Percentiles rank a stretch among this genome's conserved stretches.
Conservation (phyloP, 1,140 invertebrate species). For the Zaprionus africanus region DNA sequence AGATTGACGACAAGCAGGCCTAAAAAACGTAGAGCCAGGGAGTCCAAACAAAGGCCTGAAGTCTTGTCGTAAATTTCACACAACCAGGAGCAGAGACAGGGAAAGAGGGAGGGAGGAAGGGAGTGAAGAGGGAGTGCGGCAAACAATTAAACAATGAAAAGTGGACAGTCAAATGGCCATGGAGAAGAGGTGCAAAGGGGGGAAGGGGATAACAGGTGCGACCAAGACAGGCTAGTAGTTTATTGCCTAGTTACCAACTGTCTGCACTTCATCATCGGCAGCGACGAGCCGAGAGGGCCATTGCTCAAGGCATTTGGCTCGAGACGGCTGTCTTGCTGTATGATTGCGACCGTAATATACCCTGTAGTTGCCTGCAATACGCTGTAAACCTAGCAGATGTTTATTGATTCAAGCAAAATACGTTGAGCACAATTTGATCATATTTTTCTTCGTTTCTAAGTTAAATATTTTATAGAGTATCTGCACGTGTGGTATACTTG, state of each 20-base stretch:
- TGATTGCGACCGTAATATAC: constrained; percentile 4
- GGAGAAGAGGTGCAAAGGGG: not conserved
- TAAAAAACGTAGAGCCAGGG: constrained; percentile 30
- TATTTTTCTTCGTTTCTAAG: no score
- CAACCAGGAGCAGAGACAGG: not conserved
- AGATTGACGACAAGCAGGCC: constrained; percentile 43
- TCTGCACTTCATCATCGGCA: constrained; percentile 52
- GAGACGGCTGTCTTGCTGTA: not conserved
- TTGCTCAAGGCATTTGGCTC: constrained; percentile 21
- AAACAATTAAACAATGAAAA: constrained; percentile 55
- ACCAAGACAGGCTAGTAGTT: constrained; percentile 33
- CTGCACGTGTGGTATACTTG: not conserved
- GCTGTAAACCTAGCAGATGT: no score
- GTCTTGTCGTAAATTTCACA: constrained; percentile 47
- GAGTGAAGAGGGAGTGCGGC: constrained; percentile 3
- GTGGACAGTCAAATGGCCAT: constrained; percentile 44
- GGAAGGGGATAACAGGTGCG: constrained; percentile 28
- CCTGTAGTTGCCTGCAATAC: not conserved
- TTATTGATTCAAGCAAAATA: no score
- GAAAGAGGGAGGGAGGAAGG: not conserved
- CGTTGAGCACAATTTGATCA: no score
- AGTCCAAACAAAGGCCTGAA: constrained; percentile 39
- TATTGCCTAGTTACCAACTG: constrained; percentile 47
- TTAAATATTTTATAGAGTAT: not conserved
- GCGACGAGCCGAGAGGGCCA: constrained; percentile 18